Base-by-base conservation (phyloP, 2,113 vertebrate genomes). In the Grallaria varia region DNA sequence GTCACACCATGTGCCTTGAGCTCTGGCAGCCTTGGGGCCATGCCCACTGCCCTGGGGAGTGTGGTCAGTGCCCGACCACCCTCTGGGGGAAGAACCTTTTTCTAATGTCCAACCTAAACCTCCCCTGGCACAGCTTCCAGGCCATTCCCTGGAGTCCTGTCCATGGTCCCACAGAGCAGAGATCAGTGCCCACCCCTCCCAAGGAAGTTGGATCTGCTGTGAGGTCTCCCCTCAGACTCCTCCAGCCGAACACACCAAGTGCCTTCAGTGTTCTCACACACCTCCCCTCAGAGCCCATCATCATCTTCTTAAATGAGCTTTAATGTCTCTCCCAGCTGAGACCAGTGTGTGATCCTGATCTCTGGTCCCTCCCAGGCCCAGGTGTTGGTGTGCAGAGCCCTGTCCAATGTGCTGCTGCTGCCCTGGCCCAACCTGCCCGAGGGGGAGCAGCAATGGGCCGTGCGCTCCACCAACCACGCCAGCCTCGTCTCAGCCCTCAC, bases 361-460 rank as follows among this genome's bases (percentile, higher is more conserved):
- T 64, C 28, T 64, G 6, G 0, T 75, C 66, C 55, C 33, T 77
- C 58, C 13, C 76, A 99, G 99, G 99, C 98, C 69, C 99, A 99
- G 97, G 98, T 99, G 96, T 82, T 99, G 92, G 99, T 99, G 85
- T 99, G 99, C 97, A 96, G 99, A 63, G 98, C 99, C 2, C 98
- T 99, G 75, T 99, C 99, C 8, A 99, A 99, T 27, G 99, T 99
- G 75, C 94, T 99, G 95, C 93, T 99, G 86, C 98, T 99, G 59
- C 99, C 99, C 0, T 99, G 99, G 99, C 99, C 99, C 52, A 99
- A 99, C 72, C 98, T 99, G 35, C 98, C 99, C 0, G 99, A 99
- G 97, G 98, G 92, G 1, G 99, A 99, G 64, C 99, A 99, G 97
- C 99, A 99, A 95, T 99, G 99, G 99, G 98, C 98, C 0, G 98